Evolutionary conservation across 2,113 vertebrate genomes (phyloP).

Genomic region (Daphoenositta chrysoptera): DNA sequence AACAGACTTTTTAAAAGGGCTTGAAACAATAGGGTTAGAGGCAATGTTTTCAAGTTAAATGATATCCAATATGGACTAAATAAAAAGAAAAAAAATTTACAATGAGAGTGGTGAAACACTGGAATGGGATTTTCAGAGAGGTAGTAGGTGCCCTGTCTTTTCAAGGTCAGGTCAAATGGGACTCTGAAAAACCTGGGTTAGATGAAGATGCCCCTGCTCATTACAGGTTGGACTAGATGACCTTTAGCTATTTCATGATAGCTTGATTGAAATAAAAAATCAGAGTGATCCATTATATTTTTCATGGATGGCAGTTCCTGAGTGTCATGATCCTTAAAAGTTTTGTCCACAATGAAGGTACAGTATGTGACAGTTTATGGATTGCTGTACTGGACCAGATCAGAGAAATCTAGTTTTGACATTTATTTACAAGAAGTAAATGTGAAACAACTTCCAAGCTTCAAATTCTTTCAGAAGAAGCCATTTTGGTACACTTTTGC

Average conservation of each 20-base stretch:
- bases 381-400: not conserved
- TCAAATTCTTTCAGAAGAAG: not conserved
- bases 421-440: not conserved
- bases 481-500: not conserved
- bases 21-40: not conserved
- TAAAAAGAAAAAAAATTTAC: not conserved
- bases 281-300: not conserved
- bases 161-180: not conserved
- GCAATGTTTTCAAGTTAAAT: not conserved
- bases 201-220: not conserved
- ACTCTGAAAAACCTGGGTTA: not conserved
- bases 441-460: not conserved
- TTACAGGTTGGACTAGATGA: not conserved
- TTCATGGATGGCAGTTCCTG: not conserved
- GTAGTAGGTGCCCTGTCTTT: not conserved
- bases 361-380: not conserved
- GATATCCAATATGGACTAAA: not conserved
- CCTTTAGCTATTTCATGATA: not conserved
- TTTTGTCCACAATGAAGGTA: not conserved
- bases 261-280: not conserved
- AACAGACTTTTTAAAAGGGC: not conserved
- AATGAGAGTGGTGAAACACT: not conserved
- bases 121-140: fast-evolving
- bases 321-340: not conserved
- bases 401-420: not conserved